Evolutionary conservation across 2,113 vertebrate species (phyloP).

Genomic region (Tenrec ecaudatus): DNA sequence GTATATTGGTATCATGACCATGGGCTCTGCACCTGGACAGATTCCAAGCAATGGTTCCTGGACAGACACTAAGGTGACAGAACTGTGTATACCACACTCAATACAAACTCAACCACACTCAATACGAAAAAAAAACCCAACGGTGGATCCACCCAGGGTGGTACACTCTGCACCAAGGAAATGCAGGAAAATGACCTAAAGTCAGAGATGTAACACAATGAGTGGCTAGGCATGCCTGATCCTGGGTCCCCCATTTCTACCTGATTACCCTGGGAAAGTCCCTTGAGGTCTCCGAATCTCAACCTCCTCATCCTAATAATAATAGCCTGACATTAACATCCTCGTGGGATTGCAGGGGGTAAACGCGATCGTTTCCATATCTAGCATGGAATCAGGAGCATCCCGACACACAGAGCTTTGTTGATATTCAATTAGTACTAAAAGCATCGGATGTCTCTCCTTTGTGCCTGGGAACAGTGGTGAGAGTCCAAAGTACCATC

Average conservation of each 20-base stretch:
- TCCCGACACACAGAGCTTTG: not conserved
- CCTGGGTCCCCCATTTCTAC: not conserved
- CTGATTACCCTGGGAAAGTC: not conserved
- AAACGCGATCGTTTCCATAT: not conserved
- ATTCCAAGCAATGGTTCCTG: not conserved
- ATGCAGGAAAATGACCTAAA: not conserved
- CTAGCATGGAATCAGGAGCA: not conserved
- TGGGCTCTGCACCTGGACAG: not conserved
- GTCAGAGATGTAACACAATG: not conserved
- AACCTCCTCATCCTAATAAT: not conserved
- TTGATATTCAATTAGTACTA: too few relatives aligned
- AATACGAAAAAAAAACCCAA: not conserved
- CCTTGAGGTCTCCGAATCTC: not conserved
- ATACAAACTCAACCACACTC: not conserved
- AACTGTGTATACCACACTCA: not conserved
- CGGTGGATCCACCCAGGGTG: fast-evolving
- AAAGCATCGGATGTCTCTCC: not conserved
- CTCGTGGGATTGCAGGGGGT: too few relatives aligned
- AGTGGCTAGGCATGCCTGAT: not conserved
- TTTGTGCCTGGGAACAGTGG: constrained; percentile 35
- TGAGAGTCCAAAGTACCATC: constrained; percentile 53
- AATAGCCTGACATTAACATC: not conserved
- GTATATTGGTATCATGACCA: not conserved
- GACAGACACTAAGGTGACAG: not conserved
- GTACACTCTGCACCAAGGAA: not conserved